Percentiles rank a stretch among this genome's conserved stretches.
These are phyloP conservation scores for Podilymbus podiceps DNA, from an alignment of 2,113 vertebrate genomes.

Conservation along the genomic window DNA sequence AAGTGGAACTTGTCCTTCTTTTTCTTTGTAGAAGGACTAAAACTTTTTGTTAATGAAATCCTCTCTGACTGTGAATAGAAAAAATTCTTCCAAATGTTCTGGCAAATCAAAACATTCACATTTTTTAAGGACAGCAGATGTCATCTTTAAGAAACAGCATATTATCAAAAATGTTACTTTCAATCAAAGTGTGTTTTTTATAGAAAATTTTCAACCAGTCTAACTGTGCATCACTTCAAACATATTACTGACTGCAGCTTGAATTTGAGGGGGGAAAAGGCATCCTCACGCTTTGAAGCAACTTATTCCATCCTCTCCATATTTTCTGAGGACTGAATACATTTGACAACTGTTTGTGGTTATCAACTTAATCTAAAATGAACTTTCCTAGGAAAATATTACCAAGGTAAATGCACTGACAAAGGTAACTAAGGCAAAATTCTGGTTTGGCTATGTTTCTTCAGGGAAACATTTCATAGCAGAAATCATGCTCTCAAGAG, in stretches of 20 bases:
- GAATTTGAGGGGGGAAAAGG: neutral
- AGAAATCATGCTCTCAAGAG: constrained; percentile 19
- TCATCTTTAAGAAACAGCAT: neutral
- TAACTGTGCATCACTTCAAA: neutral
- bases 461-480: neutral
- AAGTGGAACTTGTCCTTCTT: neutral
- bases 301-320: neutral
- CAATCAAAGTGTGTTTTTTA: neutral
- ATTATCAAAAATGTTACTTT: neutral
- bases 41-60: neutral
- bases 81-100: neutral
- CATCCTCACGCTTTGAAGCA: neutral
- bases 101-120: neutral
- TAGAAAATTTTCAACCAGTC: neutral
- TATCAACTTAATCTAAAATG: constrained; percentile 27
- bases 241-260: neutral
- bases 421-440: constrained; percentile 22
- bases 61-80: neutral
- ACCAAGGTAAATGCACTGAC: neutral
- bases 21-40: neutral
- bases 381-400: constrained; percentile 9
- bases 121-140: neutral
- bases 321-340: neutral
- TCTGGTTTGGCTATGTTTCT: neutral
- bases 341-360: constrained; percentile 2